A percentile compares a stretch with the other conserved stretches of the same genome.
Conservation (phyloP, 2,113 vertebrate genomes). For the Meleagris gallopavo region DNA sequence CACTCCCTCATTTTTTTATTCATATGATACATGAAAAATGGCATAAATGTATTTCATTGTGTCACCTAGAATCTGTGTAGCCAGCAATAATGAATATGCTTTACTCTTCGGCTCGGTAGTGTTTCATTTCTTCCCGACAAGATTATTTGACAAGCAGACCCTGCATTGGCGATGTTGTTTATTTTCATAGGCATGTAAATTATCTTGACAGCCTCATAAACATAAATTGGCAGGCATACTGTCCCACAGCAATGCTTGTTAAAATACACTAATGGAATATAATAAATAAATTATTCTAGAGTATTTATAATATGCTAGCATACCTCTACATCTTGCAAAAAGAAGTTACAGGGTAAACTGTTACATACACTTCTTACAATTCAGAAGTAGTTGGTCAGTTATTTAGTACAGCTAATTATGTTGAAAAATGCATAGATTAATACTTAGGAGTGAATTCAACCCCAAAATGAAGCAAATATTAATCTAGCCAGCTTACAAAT, state of each 20-base stretch:
- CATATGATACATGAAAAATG: conserved; percentile 79
- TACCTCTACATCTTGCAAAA: neutral
- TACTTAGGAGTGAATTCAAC: neutral
- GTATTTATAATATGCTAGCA: conserved; percentile 52
- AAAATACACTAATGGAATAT: conserved; percentile 83
- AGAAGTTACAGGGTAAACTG: conserved; percentile 8
- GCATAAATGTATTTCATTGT: conserved; percentile 80
- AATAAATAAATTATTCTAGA: conserved; percentile 82
- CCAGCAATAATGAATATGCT: conserved; percentile 80
- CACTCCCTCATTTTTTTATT: conserved; percentile 75
- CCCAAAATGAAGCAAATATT: neutral
- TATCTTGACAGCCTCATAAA: conserved; percentile 84
- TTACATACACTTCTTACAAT: neutral
- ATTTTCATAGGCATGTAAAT: conserved; percentile 85
- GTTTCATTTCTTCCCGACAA: conserved; percentile 83
- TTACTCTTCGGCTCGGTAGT: conserved; percentile 74
- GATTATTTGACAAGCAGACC: conserved; percentile 82
- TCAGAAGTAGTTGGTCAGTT: neutral
- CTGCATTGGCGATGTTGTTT: conserved; percentile 80
- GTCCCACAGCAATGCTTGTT: conserved; percentile 82
- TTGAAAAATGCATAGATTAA: neutral
- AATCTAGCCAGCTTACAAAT: neutral
- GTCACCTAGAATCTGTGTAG: conserved; percentile 78
- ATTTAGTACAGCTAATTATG: neutral
- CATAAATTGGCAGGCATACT: conserved; percentile 84